Evolutionary conservation across 2,888 invertebrate species (phyloP).

Genomic region (Cacoxenus indagator): DNA sequence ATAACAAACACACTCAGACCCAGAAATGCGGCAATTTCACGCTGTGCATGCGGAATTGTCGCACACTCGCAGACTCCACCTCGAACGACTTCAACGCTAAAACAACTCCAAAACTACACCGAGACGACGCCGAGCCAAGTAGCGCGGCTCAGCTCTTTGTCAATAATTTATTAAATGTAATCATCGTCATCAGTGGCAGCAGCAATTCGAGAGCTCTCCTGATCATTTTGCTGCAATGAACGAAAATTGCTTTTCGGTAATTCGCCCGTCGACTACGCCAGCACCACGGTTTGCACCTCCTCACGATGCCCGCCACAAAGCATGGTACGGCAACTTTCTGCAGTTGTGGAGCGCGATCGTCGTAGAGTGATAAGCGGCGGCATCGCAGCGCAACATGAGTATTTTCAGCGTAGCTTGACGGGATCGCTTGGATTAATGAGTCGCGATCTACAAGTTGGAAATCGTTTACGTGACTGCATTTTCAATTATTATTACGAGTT

Average conservation of each 20-base stretch:
- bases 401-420: not conserved
- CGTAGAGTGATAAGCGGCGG: constrained; percentile 18
- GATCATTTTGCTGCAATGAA: constrained; percentile 16
- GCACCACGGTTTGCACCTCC: no score
- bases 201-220: not conserved
- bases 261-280: not conserved
- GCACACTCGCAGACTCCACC: not conserved
- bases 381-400: not conserved
- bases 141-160: constrained; percentile 3
- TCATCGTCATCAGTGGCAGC: not conserved
- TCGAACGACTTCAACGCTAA: not conserved
- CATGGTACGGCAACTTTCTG: not conserved
- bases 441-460: constrained; percentile 30
- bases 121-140: not conserved
- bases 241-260: constrained; percentile 17
- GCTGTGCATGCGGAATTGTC: not conserved
- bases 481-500: constrained; percentile 54
- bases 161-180: constrained; percentile 21
- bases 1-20: constrained; percentile 7
- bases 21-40: not conserved
- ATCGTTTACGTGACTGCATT: constrained; percentile 60
- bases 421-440: constrained; percentile 16
- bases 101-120: not conserved
- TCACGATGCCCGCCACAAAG: not conserved
- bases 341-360: not conserved